Evolutionary conservation across 2,797 vertebrate species (phyloP).

Genomic region (Protonibea diacanthus): DNA sequence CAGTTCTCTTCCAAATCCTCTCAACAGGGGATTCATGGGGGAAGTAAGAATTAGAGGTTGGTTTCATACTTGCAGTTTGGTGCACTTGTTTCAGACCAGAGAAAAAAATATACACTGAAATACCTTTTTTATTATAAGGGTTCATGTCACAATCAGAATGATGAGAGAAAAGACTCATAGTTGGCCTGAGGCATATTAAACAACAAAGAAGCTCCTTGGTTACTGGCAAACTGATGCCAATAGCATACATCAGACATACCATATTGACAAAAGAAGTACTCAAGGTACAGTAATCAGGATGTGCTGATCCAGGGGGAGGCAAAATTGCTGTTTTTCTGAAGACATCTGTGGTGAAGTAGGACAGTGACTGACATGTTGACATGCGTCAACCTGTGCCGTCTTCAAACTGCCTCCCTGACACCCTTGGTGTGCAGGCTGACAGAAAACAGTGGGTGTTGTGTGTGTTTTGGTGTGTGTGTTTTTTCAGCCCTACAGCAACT

Average conservation of each 20-base stretch:
- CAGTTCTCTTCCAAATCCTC: not conserved
- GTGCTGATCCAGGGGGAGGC: not conserved
- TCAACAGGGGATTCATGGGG: not conserved
- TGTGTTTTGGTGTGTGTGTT: slow-evolving; percentile 4
- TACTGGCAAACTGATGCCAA: not conserved
- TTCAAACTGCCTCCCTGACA: slow-evolving; percentile 9
- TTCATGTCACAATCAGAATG: slow-evolving; percentile 20
- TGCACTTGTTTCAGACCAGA: slow-evolving; percentile 1
- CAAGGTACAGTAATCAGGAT: not conserved
- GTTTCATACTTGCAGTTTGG: slow-evolving; percentile 1
- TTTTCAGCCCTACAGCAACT: slow-evolving; percentile 1
- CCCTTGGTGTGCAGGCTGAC: not conserved
- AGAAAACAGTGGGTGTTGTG: not conserved
- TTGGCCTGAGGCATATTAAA: not conserved
- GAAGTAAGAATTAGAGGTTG: slow-evolving; percentile 14
- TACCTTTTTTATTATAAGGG: slow-evolving; percentile 3
- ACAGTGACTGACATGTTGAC: not conserved
- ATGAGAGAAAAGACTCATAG: slow-evolving; percentile 12
- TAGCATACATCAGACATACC: not conserved
- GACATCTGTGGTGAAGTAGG: not conserved
- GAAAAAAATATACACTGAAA: not conserved
- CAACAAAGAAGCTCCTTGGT: slow-evolving; percentile 15
- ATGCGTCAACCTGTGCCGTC: not conserved
- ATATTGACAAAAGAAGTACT: not conserved
- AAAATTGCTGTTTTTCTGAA: not conserved